phyloP scores from a whole-genome alignment of 1,140 invertebrate species.

The Bombus confusus region DNA sequence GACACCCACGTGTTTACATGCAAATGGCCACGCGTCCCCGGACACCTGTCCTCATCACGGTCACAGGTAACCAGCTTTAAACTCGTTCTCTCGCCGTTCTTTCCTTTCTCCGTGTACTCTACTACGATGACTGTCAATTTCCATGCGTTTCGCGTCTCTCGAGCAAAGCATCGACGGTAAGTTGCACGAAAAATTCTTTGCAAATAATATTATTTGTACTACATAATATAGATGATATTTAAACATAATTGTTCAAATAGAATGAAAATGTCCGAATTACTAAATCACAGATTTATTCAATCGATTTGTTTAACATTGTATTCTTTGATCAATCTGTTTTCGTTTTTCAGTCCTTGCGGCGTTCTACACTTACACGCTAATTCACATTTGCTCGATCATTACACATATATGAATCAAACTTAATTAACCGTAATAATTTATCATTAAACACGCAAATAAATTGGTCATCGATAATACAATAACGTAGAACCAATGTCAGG shows the following conservation, averaged over 20 bases:
- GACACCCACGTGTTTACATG: conserved; percentile 40
- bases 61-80: conserved; percentile 6
- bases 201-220: background rate
- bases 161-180: background rate
- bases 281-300: background rate
- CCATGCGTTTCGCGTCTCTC: background rate
- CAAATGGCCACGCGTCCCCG: conserved; percentile 27
- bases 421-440: background rate
- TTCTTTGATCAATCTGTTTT: background rate
- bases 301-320: background rate
- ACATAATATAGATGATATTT: no score
- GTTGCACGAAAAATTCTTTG: background rate
- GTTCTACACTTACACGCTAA: background rate
- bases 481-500: background rate
- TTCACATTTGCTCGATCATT: background rate
- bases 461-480: background rate
- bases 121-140: background rate
- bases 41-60: conserved; percentile 31
- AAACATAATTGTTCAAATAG: background rate
- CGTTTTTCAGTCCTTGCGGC: background rate
- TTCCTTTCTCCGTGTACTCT: no score
- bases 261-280: background rate
- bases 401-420: background rate
- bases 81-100: conserved; percentile 24
- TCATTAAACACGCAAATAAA: background rate